These are phyloP conservation scores for Clarias gariepinus DNA, from an alignment of 2,113 vertebrate species.

Conservation along the genomic window DNA sequence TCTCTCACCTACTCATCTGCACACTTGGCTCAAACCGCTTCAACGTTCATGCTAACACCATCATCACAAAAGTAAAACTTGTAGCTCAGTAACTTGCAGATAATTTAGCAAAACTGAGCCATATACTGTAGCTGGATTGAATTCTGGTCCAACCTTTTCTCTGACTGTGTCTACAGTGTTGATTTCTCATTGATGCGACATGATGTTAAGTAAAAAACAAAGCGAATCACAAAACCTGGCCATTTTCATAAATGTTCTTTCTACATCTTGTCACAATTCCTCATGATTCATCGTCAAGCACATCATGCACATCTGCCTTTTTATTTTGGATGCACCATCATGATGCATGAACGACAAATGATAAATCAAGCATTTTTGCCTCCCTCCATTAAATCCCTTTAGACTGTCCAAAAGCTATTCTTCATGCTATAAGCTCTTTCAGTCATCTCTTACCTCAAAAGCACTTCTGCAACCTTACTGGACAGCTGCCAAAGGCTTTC, in stretches of 20 bases:
- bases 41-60: background rate
- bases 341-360: background rate
- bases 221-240: background rate
- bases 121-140: background rate
- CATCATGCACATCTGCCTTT: background rate
- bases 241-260: background rate
- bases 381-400: background rate
- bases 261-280: background rate
- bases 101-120: too few species aligned
- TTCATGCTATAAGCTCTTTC: background rate
- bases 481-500: background rate
- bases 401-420: background rate
- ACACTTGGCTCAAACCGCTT: background rate
- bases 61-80: background rate
- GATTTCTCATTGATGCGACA: background rate
- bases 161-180: background rate
- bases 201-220: too few species aligned
- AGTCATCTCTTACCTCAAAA: background rate
- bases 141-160: background rate
- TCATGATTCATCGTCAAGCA: background rate
- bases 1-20: background rate
- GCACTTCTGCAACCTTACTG: background rate
- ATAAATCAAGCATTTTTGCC: background rate
- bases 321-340: background rate
- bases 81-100: background rate